Evolutionary conservation across 1,140 invertebrate species (phyloP).

Genomic region (Camponotus pennsylvanicus): DNA sequence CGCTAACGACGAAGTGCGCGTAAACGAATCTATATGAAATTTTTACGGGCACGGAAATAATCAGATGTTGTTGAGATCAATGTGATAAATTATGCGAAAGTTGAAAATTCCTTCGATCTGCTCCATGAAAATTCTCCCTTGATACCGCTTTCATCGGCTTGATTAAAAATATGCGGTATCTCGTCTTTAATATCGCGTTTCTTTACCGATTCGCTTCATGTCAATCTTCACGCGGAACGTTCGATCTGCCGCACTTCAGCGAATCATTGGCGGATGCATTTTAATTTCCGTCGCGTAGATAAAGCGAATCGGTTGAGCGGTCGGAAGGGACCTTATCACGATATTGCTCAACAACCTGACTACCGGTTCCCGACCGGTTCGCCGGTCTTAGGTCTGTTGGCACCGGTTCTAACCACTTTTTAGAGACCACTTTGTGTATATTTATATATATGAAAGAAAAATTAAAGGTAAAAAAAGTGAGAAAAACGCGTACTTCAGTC

Average conservation of each 20-base stretch:
- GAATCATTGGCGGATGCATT: slow-evolving; percentile 79
- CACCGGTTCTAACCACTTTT: slow-evolving; percentile 36
- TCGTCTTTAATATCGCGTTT: not conserved
- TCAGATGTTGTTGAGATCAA: not conserved
- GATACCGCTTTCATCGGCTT: not conserved
- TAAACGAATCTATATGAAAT: not conserved
- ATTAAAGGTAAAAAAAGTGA: not conserved
- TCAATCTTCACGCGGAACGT: no score
- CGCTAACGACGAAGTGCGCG: not conserved
- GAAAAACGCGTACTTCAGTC: not conserved
- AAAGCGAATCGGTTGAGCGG: not conserved
- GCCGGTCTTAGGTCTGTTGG: slow-evolving; percentile 24
- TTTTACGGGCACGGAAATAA: not conserved
- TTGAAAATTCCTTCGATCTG: not conserved
- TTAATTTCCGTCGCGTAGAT: slow-evolving; percentile 40
- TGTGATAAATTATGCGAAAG: not conserved
- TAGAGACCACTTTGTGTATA: not conserved
- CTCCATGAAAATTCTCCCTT: not conserved
- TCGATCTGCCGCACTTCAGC: not conserved
- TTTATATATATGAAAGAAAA: not conserved
- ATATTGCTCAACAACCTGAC: slow-evolving; percentile 31
- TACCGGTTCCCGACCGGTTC: slow-evolving; percentile 35
- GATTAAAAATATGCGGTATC: not conserved
- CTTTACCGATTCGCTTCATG: not conserved
- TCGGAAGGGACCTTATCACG: slow-evolving; percentile 37